These are phyloP conservation scores for Heterodera schachtii DNA, from an alignment of 1,140 invertebrate species.

Conservation along the genomic window DNA sequence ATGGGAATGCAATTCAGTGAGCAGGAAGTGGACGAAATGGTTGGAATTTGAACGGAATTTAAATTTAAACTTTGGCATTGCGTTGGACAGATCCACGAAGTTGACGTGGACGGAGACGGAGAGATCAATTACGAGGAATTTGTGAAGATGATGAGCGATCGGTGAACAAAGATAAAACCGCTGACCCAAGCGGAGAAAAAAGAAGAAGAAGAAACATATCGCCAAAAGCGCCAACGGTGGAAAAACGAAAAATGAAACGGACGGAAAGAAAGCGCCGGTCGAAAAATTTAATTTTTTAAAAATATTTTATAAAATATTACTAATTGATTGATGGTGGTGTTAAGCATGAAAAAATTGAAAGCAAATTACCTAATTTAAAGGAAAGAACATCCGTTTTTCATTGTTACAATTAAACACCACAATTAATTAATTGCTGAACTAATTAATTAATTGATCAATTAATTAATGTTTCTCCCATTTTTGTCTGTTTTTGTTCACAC, in stretches of 20 bases:
- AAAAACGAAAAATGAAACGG: background rate
- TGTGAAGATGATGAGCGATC: slow-evolving; percentile 46
- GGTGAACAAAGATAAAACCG: background rate
- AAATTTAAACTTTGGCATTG: slow-evolving; percentile 57
- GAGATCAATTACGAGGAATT: slow-evolving; percentile 65
- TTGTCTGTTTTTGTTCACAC: background rate
- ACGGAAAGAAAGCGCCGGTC: background rate
- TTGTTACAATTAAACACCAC: too few relatives aligned
- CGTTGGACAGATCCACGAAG: slow-evolving; percentile 31
- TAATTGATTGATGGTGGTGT: too few relatives aligned
- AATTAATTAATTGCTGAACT: too few relatives aligned
- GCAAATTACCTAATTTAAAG: too few relatives aligned
- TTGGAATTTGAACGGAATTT: slow-evolving; percentile 75
- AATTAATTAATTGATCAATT: too few relatives aligned
- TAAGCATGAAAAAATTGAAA: too few relatives aligned
- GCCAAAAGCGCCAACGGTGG: too few relatives aligned
- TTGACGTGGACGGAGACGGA: slow-evolving; percentile 76
- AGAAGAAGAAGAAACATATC: too few relatives aligned
- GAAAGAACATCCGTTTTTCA: too few relatives aligned
- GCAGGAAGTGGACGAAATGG: slow-evolving; percentile 72
- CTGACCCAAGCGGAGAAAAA: background rate
- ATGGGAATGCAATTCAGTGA: slow-evolving; percentile 96
- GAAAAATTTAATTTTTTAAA: background rate
- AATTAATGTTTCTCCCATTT: too few relatives aligned
- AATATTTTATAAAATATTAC: too few relatives aligned